Evolutionary conservation across 2,797 vertebrate species (phyloP), one percentile per base, ranked within the genome.

Genomic region (Ceryle rudis): DNA sequence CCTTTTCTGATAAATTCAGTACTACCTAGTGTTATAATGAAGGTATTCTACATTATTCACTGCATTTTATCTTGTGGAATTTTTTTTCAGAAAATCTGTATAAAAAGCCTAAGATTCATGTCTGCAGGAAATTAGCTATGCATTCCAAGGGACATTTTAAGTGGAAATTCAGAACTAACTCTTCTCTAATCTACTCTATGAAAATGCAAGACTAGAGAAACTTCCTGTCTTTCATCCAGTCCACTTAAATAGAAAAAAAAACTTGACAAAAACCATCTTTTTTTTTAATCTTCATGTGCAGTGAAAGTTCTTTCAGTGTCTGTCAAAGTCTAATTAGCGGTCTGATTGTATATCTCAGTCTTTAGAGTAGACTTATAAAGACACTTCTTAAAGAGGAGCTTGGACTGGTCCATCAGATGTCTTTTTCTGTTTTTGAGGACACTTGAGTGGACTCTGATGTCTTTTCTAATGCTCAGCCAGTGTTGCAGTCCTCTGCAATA

Each of bases 121-220:
- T 92, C 95, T 97, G 97, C 93, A 97, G 95, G 96, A 97, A 97
- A 97, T 97, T 96, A 97, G 95, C 64, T 95, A 89, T 92, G 95
- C 96, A 97, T 97, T 97, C 96, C 96, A 97, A 92, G 75, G 77
- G 75, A 78, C 54, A 87, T 96, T 94, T 95, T 69, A 95, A 97
- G 89, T 96, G 84, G 93, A 95, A 96, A 84, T 94, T 94, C 52
- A 0, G 89, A 93, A 88, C 93, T 91, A 83, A 84, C 62, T 94
- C 21, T 46, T 95, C 83, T 96, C 75, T 96, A 93, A 93, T 96
- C 74, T 93, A 29, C 39, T 57, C 44, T 88, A 35, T 61, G 60
- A 94, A 95, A 97, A 93, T 74, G 81, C 9, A 83, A 86, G 70
- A 49, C 54, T 60, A 73, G 54, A 88, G 75, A 81, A 93, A 94